Evolutionary conservation across 2,797 vertebrate genomes (phyloP).

Genomic region (Anabacerthia variegaticeps): DNA sequence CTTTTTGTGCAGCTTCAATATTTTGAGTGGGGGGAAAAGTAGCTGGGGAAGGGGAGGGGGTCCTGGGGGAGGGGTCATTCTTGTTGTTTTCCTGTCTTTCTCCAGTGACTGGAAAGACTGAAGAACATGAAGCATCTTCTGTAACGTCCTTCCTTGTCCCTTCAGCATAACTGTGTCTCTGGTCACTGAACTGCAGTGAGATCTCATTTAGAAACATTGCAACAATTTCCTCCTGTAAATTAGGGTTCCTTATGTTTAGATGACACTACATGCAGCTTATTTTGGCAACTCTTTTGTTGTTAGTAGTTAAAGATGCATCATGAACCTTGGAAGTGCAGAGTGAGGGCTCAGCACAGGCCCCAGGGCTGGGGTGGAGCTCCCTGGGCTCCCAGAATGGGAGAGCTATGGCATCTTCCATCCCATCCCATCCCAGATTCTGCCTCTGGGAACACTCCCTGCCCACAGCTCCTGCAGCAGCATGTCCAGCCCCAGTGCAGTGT

Average conservation of each 20-base stretch:
- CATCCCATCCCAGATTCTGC: background rate
- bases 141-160: conserved; percentile 27
- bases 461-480: background rate
- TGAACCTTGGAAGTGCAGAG: background rate
- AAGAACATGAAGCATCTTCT: conserved; percentile 48
- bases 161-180: conserved; percentile 17
- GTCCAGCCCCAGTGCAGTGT: background rate
- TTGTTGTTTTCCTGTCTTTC: conserved; percentile 49
- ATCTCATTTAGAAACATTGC: conserved; percentile 14
- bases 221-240: background rate
- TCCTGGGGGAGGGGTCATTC: conserved; percentile 20
- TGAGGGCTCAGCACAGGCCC: background rate
- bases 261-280: background rate
- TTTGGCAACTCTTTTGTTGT: background rate
- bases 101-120: conserved; percentile 42
- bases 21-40: conserved; percentile 55
- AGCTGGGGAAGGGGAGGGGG: conserved; percentile 52
- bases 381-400: background rate
- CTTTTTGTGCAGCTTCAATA: conserved; percentile 76
- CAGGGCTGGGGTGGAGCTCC: background rate
- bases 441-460: background rate
- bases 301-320: background rate
- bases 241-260: background rate
- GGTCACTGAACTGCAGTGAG: conserved; percentile 17
- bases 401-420: background rate